Evolutionary conservation across 1,140 invertebrate species (phyloP).

Genomic region (Drosophila kanapiae): DNA sequence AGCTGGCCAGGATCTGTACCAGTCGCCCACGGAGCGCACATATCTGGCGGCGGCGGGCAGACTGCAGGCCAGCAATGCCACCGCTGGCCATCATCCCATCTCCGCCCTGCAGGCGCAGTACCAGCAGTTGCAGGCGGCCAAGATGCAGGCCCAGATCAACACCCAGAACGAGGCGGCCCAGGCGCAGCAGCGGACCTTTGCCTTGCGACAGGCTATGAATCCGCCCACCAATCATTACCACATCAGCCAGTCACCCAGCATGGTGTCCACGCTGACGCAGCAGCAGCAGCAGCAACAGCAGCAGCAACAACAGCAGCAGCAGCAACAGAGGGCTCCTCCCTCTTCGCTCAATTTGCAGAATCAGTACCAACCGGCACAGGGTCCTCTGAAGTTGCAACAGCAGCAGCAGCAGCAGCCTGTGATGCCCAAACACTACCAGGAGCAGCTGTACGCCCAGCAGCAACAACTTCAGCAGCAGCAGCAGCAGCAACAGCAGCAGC

Average conservation of each 20-base stretch:
- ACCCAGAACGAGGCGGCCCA: conserved; percentile 88
- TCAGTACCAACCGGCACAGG: conserved; percentile 79
- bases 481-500: conserved; percentile 57
- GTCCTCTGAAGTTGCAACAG: conserved; percentile 73
- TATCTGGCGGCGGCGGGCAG: conserved; percentile 85
- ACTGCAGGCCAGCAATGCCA: conserved; percentile 85
- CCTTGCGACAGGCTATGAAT: conserved; percentile 86
- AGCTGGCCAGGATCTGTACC: conserved; percentile 72
- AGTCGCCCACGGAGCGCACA: conserved; percentile 80
- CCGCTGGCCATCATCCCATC: conserved; percentile 83
- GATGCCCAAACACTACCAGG: conserved; percentile 74
- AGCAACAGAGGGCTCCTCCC: conserved; percentile 72
- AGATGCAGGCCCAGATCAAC: conserved; percentile 87
- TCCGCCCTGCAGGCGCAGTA: conserved; percentile 86
- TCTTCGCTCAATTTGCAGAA: conserved; percentile 75
- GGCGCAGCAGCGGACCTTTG: conserved; percentile 88
- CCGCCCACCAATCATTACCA: conserved; percentile 81
- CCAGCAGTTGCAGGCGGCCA: conserved; percentile 88
- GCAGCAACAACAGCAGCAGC: conserved; percentile 38
- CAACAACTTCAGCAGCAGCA: conserved; percentile 66
- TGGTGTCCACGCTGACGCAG: conserved; percentile 63
- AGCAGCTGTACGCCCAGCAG: conserved; percentile 69
- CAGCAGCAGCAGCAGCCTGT: conserved; percentile 43
- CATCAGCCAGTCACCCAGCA: conserved; percentile 80
- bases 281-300: conserved; percentile 74